Percentiles rank a stretch among this genome's conserved stretches.
These are phyloP conservation scores for Barnardius zonarius DNA, from an alignment of 2,113 vertebrate species.

Conservation along the genomic window DNA sequence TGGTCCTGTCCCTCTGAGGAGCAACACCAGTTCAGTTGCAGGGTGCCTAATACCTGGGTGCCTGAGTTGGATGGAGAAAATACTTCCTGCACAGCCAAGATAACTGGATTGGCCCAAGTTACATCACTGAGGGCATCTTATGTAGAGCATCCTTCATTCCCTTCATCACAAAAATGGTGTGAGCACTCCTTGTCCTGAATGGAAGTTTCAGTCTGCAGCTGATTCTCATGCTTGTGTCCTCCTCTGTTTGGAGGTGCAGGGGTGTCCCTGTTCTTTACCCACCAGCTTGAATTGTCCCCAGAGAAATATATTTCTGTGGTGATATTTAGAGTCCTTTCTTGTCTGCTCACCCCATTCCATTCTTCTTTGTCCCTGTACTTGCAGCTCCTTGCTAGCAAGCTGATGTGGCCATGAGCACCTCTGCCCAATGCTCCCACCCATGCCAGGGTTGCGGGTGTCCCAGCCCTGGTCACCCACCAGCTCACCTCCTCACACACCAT, in stretches of 20 bases:
- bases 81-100: background rate
- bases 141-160: background rate
- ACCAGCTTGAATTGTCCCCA: background rate
- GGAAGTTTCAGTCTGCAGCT: background rate
- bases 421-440: background rate
- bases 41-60: background rate
- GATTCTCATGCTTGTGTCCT: background rate
- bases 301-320: background rate
- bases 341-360: background rate
- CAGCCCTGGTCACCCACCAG: too few species aligned
- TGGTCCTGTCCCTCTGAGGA: rapidly evolving
- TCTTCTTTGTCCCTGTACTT: background rate
- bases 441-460: background rate
- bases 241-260: background rate
- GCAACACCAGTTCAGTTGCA: background rate
- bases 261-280: background rate
- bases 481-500: rapidly evolving
- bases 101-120: background rate
- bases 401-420: background rate
- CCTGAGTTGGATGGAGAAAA: background rate
- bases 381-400: background rate
- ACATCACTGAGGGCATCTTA: background rate
- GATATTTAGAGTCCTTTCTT: background rate
- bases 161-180: background rate
- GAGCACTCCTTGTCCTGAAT: background rate